A percentile compares a stretch with the other conserved stretches of the same genome.
phyloP scores from a whole-genome alignment of 2,888 invertebrate genomes.

The Phortica magna region DNA sequence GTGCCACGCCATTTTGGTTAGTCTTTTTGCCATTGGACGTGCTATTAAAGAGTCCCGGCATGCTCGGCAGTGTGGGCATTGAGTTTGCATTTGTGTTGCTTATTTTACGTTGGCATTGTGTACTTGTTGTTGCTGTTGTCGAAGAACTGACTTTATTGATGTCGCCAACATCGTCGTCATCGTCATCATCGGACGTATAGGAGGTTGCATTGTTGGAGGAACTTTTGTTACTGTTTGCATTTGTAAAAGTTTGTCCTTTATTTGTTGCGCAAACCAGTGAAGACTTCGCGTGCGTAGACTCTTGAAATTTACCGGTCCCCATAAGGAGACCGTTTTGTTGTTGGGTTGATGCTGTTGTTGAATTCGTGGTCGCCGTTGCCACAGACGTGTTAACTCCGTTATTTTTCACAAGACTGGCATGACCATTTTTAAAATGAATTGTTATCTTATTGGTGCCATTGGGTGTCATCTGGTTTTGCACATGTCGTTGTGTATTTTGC shows the following conservation, averaged over 20 bases:
- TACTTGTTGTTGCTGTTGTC: conserved; percentile 18
- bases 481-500: conserved; percentile 21
- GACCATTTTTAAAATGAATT: conserved; percentile 54
- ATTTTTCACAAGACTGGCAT: conserved; percentile 41
- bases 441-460: conserved; percentile 47
- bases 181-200: conserved; percentile 61
- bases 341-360: conserved; percentile 36
- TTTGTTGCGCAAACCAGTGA: conserved; percentile 61
- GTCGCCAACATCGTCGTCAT: conserved; percentile 50
- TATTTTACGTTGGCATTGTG: conserved; percentile 24
- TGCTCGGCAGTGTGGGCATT: conserved; percentile 75
- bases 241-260: conserved; percentile 63
- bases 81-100: conserved; percentile 30
- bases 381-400: conserved; percentile 21
- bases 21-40: neutral
- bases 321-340: conserved; percentile 58
- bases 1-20: conserved; percentile 20
- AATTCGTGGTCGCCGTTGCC: conserved; percentile 31
- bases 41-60: conserved; percentile 71
- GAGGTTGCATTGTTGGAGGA: conserved; percentile 57
- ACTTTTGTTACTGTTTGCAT: conserved; percentile 67
- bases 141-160: conserved; percentile 60
- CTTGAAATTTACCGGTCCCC: conserved; percentile 68
- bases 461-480: conserved; percentile 43
- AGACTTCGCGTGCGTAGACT: conserved; percentile 64